Base-by-base conservation (phyloP, 2,888 invertebrate genomes). In the Drosophila phalerata region DNA sequence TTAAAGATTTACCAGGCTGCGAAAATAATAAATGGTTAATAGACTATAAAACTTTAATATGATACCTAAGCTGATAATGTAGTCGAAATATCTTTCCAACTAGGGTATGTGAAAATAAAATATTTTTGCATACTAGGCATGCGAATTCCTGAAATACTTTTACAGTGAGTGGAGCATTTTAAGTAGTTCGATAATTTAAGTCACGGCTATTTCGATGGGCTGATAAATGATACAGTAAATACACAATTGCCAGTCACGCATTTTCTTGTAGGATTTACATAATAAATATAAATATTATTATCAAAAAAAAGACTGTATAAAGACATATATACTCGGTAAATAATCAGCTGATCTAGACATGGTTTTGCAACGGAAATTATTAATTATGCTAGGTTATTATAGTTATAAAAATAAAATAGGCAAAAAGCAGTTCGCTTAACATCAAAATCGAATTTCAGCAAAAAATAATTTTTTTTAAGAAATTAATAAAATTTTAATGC, bases 91-190 rank as follows among this genome's bases (percentile, higher is more conserved):
- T 37, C 25, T 17, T 28, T 10, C 3, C 11, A 1, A 0, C 10
- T n/a, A 67, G 70, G 22, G 65, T 53, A 19, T 30, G 3, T 2
- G 15, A n/a, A 22, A 43, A 22, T 43, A 43, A 32, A 43, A 32
- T 43, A 22, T 22, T 56, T 42, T 56, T 56, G 56, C 32, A 45
- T 56, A 45, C 11, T 37, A 37, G 28, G 0, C 25, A 17, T 47
- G 60, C 49, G 63, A 77, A 79, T 79, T 73, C 70, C 60, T 57
- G 38, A 73, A 73, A 79, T 79, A 60, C 43, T 70, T 77, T 53
- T 5, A 42, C 11, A 37, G 15, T 79, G 76, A 73, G 48, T 65
- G 48, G 34, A 42, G 2, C 42, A 15, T 43, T 67, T 67, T 71
- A 62, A 52, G 52, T 28, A 38, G 37, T 45, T 55, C 45, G 49